Base-by-base conservation (phyloP, 2,797 vertebrate species). In the Ctenopoma multispine region DNA sequence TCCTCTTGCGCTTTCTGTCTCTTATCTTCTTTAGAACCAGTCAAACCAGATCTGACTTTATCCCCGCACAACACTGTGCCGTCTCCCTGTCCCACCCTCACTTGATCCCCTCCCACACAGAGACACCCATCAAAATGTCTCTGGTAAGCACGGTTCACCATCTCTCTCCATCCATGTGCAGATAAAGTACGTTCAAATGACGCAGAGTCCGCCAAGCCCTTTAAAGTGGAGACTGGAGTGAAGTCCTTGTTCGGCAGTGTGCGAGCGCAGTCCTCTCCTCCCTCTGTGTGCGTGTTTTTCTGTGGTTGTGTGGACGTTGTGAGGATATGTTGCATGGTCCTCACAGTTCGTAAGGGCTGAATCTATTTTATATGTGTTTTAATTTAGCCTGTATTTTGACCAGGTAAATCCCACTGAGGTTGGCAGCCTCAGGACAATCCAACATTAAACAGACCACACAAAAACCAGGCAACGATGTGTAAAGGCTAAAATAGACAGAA, bases 191-290 rank as follows among this genome's bases (percentile, higher is more conserved):
- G 59, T 83, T 83, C 31, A 80, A 68, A 75, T 67, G 75, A 84
- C 72, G 82, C 83, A 81, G 83, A 91, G 79, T 87, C 84, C 56
- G 70, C 84, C 63, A 71, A 92, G 81, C 92, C 92, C 92, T 92
- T 93, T 92, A 92, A 92, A 84, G 80, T 82, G 77, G 74, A 86
- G 85, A 85, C 77, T 74, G 82, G 69, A 87, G 76, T 80, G 77
- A 79, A 88, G 82, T 47, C 71, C 74, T 71, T 54, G 48, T 88
- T 80, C 74, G 73, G 80, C 84, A 79, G 75, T 79, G 59, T 69
- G 72, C 61, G 80, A 60, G 78, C 83, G 67, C 87, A 79, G 79
- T 79, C 60, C 54, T 29, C 27, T 29, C 27, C 27, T 29, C 27
- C 27, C 27, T 29, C 27, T 29, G 27, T 29, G 27, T 29, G 64